Percentiles rank a stretch among this genome's conserved stretches.
These are phyloP conservation scores for Drosophila putrida DNA, from an alignment of 2,888 invertebrate species.

Conservation along the genomic window DNA sequence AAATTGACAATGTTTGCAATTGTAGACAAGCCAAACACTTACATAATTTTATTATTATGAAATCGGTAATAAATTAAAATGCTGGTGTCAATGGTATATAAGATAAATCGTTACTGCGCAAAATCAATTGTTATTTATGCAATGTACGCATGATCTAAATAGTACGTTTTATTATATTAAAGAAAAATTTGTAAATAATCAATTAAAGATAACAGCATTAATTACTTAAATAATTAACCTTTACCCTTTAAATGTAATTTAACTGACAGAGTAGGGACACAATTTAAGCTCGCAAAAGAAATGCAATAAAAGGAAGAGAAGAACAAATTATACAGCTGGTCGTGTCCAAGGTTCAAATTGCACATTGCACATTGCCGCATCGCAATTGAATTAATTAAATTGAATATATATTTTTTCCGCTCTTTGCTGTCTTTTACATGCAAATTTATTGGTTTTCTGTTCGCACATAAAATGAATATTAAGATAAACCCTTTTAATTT, in stretches of 20 bases:
- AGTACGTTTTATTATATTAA: not conserved
- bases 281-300: conserved; percentile 24
- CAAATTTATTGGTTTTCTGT: conserved; percentile 67
- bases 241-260: conserved; percentile 46
- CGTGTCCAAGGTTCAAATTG: conserved; percentile 18
- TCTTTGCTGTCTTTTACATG: conserved; percentile 49
- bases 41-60: conserved; percentile 41
- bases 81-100: conserved; percentile 37
- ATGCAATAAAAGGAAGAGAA: conserved; percentile 21
- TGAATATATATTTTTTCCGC: conserved; percentile 58
- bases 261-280: conserved; percentile 41
- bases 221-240: conserved; percentile 45
- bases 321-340: conserved; percentile 50
- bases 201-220: not conserved
- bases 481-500: conserved; percentile 50
- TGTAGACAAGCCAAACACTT: conserved; percentile 20
- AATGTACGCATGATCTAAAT: conserved; percentile 9
- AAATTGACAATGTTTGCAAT: conserved; percentile 30
- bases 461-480: conserved; percentile 49
- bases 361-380: conserved; percentile 42
- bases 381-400: conserved; percentile 75
- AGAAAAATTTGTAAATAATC: not conserved
- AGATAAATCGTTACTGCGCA: conserved; percentile 60
- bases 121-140: conserved; percentile 34
- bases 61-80: conserved; percentile 42